These are phyloP conservation scores for Hirtodrosophila histrioides DNA, from an alignment of 2,888 invertebrate genomes.

Conservation along the genomic window DNA sequence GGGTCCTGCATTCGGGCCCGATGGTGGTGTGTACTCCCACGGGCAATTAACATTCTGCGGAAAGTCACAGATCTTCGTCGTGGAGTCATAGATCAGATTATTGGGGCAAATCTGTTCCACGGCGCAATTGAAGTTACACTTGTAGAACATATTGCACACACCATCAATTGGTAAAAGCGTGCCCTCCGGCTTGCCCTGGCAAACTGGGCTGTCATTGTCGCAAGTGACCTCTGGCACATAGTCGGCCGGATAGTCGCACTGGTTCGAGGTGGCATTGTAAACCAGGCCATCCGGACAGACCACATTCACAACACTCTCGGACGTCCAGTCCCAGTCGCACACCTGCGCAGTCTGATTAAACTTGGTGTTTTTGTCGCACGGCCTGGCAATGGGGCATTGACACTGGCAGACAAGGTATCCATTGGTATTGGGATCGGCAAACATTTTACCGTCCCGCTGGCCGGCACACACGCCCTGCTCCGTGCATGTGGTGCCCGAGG, in stretches of 20 bases:
- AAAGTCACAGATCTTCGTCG: constrained; percentile 26
- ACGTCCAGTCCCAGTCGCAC: constrained; percentile 46
- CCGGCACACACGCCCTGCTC: constrained; percentile 41
- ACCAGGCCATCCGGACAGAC: constrained; percentile 49
- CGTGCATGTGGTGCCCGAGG: constrained; percentile 62
- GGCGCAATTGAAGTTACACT: constrained; percentile 66
- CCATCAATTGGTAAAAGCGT: constrained; percentile 54
- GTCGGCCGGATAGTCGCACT: constrained; percentile 54
- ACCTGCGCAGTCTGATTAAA: constrained; percentile 38
- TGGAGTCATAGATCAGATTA: constrained; percentile 45
- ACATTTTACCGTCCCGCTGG: constrained; percentile 37
- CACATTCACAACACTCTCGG: neutral
- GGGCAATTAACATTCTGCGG: constrained; percentile 41
- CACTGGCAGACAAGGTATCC: constrained; percentile 64
- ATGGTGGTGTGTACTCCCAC: constrained; percentile 64
- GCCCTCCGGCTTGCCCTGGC: constrained; percentile 49
- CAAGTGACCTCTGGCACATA: constrained; percentile 62
- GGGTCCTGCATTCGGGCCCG: constrained; percentile 73
- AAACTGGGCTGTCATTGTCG: constrained; percentile 33
- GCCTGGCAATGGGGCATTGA: constrained; percentile 61
- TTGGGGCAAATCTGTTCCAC: constrained; percentile 64
- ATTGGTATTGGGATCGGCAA: constrained; percentile 45
- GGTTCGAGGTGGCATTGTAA: constrained; percentile 57
- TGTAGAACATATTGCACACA: constrained; percentile 62
- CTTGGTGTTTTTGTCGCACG: constrained; percentile 34